phyloP scores from a whole-genome alignment of 2,113 vertebrate species.

The Cyprinodon variegatus region DNA sequence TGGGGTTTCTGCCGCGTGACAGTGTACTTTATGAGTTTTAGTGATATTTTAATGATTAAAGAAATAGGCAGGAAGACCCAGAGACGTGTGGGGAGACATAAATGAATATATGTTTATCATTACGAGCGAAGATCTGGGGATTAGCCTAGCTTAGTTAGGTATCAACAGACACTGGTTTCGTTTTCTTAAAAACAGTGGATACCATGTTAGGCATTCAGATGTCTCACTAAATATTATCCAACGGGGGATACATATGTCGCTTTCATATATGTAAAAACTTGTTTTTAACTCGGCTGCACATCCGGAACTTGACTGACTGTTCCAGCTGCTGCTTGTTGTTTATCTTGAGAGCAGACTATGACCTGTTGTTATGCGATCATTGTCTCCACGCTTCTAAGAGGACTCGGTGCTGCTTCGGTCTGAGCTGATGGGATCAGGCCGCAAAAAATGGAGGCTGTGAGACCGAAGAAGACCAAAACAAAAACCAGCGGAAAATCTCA shows the following conservation, averaged over 20 bases:
- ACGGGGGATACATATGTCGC: background rate
- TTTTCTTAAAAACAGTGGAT: constrained; percentile 21
- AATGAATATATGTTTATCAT: background rate
- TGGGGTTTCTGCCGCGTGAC: background rate
- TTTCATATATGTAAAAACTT: constrained; percentile 2
- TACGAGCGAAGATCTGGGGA: background rate
- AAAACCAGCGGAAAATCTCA: constrained; percentile 73
- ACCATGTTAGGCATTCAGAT: background rate
- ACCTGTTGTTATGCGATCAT: constrained; percentile 11
- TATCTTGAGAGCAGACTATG: constrained; percentile 10
- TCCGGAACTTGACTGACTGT: background rate
- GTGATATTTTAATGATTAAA: constrained; percentile 10
- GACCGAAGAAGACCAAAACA: constrained; percentile 78
- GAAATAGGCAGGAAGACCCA: background rate
- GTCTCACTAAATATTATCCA: background rate
- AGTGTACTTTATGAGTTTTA: background rate
- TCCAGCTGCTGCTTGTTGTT: constrained; percentile 12
- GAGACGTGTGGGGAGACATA: background rate
- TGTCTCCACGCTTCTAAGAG: constrained; percentile 14
- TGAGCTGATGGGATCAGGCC: constrained; percentile 37
- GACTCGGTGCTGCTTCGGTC: constrained; percentile 25
- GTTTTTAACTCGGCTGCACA: constrained; percentile 58
- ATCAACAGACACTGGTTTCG: constrained; percentile 21
- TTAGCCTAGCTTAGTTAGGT: constrained; percentile 45
- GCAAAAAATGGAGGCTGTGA: constrained; percentile 79